phyloP scores from a whole-genome alignment of 2,113 vertebrate species.

The Puffinus mauretanicus region DNA sequence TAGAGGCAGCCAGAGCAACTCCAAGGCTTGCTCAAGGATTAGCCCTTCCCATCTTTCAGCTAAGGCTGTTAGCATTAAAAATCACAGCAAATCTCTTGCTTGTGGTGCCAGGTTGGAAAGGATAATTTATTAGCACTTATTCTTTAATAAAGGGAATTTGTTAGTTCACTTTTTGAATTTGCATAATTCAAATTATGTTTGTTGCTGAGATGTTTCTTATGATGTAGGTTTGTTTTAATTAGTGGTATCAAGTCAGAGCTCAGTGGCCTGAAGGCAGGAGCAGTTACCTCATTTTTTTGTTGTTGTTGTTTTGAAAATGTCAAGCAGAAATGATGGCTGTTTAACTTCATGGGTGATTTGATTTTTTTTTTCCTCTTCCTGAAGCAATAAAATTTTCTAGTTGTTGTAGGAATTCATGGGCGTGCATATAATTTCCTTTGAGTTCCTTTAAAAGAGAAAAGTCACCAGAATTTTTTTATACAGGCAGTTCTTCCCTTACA shows the following conservation, averaged over 20 bases:
- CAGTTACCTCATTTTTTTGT: not conserved
- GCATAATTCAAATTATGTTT: not conserved
- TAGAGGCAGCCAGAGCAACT: not conserved
- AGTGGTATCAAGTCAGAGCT: not conserved
- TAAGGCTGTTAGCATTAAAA: not conserved
- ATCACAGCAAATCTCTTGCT: not conserved
- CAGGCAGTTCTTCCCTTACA: not conserved
- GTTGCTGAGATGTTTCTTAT: not conserved
- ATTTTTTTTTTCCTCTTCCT: not conserved
- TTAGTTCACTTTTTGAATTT: not conserved
- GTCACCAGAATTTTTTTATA: not conserved
- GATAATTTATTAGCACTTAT: not conserved
- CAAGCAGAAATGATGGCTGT: not conserved
- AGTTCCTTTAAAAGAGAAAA: not conserved
- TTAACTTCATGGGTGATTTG: not conserved
- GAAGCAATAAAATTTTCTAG: not conserved
- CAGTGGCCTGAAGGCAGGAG: not conserved
- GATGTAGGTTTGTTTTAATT: not conserved
- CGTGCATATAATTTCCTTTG: not conserved
- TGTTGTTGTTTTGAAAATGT: not conserved
- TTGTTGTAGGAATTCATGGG: not conserved
- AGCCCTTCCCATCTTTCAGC: not conserved
- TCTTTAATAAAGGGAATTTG: not conserved
- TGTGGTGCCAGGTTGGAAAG: not conserved
- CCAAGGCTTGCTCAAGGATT: not conserved